Evolutionary conservation across 2,888 invertebrate species (phyloP).

Genomic region (Protophormia terraenovae): DNA sequence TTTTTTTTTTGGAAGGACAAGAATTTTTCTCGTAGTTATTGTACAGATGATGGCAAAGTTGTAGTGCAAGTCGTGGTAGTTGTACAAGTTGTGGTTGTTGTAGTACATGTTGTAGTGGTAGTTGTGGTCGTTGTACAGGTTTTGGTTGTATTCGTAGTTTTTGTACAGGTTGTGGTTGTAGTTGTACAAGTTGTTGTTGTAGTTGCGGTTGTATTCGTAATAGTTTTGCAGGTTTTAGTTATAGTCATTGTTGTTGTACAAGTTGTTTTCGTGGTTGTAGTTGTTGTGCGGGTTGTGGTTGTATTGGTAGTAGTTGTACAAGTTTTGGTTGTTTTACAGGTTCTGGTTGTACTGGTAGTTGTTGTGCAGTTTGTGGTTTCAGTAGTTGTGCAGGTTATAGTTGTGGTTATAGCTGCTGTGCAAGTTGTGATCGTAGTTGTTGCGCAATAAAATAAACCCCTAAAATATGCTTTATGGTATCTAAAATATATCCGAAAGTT

Average conservation of each 20-base stretch:
- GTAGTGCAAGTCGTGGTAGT: no score
- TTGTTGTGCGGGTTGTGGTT: no score
- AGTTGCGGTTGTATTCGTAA: no score
- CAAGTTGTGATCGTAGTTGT: no score
- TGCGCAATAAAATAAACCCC: no score
- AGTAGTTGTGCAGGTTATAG: background rate
- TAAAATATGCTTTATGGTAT: no score
- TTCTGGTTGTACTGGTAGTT: constrained; percentile 11
- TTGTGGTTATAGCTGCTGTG: constrained; percentile 33
- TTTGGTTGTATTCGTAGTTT: background rate
- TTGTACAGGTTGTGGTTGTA: background rate
- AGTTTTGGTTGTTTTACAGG: constrained; percentile 1
- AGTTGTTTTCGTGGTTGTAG: background rate
- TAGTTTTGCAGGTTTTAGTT: background rate
- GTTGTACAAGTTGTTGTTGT: no score
- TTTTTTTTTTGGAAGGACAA: no score
- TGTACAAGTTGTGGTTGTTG: background rate
- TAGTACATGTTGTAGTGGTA: background rate
- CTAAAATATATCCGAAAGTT: no score
- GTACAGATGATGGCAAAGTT: background rate
- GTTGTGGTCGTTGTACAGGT: background rate
- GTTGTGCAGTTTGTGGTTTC: background rate
- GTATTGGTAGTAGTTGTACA: no score
- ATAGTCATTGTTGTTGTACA: background rate
- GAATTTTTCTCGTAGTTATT: no score